Evolutionary conservation across 1,140 invertebrate species (phyloP), one percentile per base, ranked within the genome.

Genomic region (Magallana gigas): DNA sequence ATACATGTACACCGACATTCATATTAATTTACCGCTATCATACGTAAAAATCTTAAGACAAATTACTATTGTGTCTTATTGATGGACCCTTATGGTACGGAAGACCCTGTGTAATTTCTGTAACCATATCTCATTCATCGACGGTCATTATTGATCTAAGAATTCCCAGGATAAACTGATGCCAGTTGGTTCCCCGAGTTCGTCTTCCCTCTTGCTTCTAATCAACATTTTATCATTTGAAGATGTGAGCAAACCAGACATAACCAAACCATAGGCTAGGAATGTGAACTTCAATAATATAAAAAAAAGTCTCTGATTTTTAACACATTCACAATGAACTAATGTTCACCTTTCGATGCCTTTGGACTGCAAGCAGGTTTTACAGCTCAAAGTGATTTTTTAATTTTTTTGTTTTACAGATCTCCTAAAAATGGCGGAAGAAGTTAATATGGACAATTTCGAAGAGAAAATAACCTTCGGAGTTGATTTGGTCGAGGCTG

Each of bases 391-490:
- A 80, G 16, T 80, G 71, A 80, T 12, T 80, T 18, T n/a, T 36
- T 23, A 36, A 8, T 36, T 23, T 8, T 5, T 57, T 58, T 62
- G 11, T 18, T 64, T 57, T 83, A n/a, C 18, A 57, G 48, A 83
- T 57, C 48, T 57, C 56, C 36, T 48, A 48, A 57, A 12, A 3
- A 83, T 83, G 81, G 18, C 81, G 57, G 57, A 57, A 68, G 18
- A 87, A n/a, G 80, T 48, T 29, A 86, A 64, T 81, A 71, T 81
- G 29, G 88, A 90, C 48, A 91, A 89, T 68, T 91, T 88, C 58
- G 87, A 88, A 57, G 88, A 85, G 57, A 90, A 91, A 80, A 92
- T 92, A 6, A 88, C 88, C 36, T 90, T 91, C 88, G 91, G 88
- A 36, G 81, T 89, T 14, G 90, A 89, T 87, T 76, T 92, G 1